Conservation (phyloP, 2,888 invertebrate species). For the Melikaiella ostensackeni region DNA sequence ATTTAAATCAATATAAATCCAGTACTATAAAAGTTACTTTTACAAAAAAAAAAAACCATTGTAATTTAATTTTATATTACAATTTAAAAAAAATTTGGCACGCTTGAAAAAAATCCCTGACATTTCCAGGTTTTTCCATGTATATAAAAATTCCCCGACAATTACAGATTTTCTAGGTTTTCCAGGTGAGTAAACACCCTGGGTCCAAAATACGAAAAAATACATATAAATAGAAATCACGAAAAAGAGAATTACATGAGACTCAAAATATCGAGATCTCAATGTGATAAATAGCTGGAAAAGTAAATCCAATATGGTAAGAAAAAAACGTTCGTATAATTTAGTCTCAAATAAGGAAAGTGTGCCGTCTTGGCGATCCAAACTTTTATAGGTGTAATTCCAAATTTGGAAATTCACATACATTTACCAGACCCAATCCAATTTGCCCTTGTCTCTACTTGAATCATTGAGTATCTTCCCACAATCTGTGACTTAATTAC, state of each 20-base stretch:
- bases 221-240: neutral
- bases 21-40: too few relatives aligned
- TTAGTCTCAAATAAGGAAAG: slow-evolving; percentile 66
- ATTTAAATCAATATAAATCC: too few relatives aligned
- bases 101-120: too few relatives aligned
- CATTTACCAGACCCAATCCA: slow-evolving; percentile 34
- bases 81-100: too few relatives aligned
- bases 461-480: slow-evolving; percentile 27
- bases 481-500: neutral
- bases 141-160: too few relatives aligned
- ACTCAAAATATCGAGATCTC: slow-evolving; percentile 43
- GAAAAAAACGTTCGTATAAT: slow-evolving; percentile 58
- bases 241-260: slow-evolving; percentile 54
- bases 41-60: too few relatives aligned
- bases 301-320: slow-evolving; percentile 52
- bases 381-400: slow-evolving; percentile 58
- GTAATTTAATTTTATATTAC: too few relatives aligned
- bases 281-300: slow-evolving; percentile 1
- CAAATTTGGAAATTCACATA: slow-evolving; percentile 49
- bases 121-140: too few relatives aligned
- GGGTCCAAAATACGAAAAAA: too few relatives aligned
- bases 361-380: slow-evolving; percentile 62
- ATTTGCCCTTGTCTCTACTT: slow-evolving; percentile 28
- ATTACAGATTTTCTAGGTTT: too few relatives aligned
- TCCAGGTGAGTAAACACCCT: too few relatives aligned